These are phyloP conservation scores for Drosophila conformis DNA, from an alignment of 2,888 invertebrate genomes.

Conservation along the genomic window DNA sequence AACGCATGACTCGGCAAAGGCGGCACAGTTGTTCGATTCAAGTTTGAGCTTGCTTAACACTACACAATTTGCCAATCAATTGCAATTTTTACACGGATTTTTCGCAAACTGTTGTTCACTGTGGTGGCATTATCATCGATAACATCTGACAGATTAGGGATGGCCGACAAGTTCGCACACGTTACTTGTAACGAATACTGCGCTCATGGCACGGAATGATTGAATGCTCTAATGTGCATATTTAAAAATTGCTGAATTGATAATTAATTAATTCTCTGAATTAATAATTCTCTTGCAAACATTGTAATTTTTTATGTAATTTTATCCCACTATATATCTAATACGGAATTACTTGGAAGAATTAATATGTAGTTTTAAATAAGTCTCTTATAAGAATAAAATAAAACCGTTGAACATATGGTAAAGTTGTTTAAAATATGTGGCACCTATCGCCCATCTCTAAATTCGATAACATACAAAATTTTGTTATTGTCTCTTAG, in stretches of 20 bases:
- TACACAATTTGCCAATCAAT: conserved; percentile 58
- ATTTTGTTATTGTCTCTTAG: conserved; percentile 38
- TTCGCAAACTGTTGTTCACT: conserved; percentile 77
- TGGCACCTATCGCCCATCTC: conserved; percentile 11
- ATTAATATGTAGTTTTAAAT: not conserved
- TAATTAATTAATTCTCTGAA: too few relatives aligned
- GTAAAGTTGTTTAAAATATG: conserved; percentile 1
- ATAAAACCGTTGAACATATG: not conserved
- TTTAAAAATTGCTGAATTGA: not conserved
- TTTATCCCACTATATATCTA: not conserved
- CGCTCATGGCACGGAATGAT: not conserved
- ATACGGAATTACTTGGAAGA: not conserved
- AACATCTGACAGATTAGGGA: conserved; percentile 27
- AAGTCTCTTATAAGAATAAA: not conserved
- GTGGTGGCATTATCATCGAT: conserved; percentile 67
- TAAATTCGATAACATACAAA: conserved; percentile 39
- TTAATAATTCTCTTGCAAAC: not conserved
- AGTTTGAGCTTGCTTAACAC: conserved; percentile 28
- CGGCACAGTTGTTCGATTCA: conserved; percentile 24
- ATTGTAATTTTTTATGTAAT: not conserved
- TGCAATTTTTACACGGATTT: conserved; percentile 62
- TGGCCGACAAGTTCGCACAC: conserved; percentile 30
- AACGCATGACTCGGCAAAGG: conserved; percentile 46
- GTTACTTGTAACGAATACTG: conserved; percentile 20
- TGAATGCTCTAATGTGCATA: not conserved